Evolutionary conservation across 2,888 invertebrate species (phyloP), one percentile per base, ranked within the genome.

Genomic region (Meandrusa payeni): DNA sequence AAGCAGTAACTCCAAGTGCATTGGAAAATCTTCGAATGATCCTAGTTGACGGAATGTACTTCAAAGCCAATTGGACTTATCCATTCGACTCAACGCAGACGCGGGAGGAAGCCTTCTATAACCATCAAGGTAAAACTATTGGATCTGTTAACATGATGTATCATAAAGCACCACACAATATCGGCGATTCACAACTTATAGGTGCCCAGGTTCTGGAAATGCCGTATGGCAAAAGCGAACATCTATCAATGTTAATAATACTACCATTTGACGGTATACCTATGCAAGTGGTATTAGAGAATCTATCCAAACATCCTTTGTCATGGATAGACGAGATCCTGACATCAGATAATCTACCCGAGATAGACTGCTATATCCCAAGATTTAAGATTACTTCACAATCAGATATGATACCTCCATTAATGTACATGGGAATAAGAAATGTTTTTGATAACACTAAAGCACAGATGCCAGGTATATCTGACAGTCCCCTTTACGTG

Each of bases 91-190:
- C 65, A 0, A 78, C 89, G 0, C 76, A 82, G 5, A 93, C 93
- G 0, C 83, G 66, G 24, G 57, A 64, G 5, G 89, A 90, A 54
- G 58, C 79, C 0, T 93, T 93, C 59, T 90, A 89, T 52, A 88
- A 92, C 57, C 90, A 89, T 3, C 80, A 89, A 51, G 90, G 89
- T 2, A 79, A 76, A 42, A 61, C 73, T 0, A 71, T 89, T 13
- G 90, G 90, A 2, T 65, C 87, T 20, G 92, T 94, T 0, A 89
- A 91, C 42, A 95, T 95, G 94, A 95, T 96, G 95, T 89, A 88
- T 46, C 91, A 91, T 48, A 87, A 89, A 55, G 91, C 89, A 0
- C 73, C 89, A 3, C 92, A 91, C 52, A 85, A 88, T 1, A 88
- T 88, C 29, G 82, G 83, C 1, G 82, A 89, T 41, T 77, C 90